Base-by-base conservation (phyloP, 1,140 invertebrate genomes). In the Drosophila sproati region DNA sequence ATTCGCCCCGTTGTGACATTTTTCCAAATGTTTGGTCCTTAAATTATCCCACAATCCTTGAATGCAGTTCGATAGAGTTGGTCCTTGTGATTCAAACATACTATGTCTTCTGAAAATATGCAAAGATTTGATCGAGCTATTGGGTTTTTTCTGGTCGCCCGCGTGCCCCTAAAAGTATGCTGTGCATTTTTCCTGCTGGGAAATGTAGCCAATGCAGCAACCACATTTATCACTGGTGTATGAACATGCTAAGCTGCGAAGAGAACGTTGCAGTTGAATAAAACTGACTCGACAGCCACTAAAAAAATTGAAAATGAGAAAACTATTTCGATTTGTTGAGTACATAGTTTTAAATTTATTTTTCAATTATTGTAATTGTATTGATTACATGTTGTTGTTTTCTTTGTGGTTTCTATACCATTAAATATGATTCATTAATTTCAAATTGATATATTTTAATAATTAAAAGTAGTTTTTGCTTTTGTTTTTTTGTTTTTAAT, bases 401-500 rank as follows among this genome's bases (percentile, higher is more conserved):
- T 66, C 20, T 70, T 68, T 56, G 54, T 73, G 86, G 77, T 67
- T 71, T 73, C 80, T 82, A 77, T 77, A 80, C 81, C 89, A 77
- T 80, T 78, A 71, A 60, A 82, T 86, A 86, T 90, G 81, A 51
- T 67, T 90, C 73, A 77, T 86, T 77, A 90, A 86, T 86, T 82
- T 82, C 80, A 85, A 82, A 90, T 85, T 90, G 79, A 90, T 90
- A 89, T 89, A 83, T 78, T 63, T 69, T 68, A 66, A 78, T 77
- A 90, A 73, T 90, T 86, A 90, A 73, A 82, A 48, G 55, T 87
- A 79, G 43, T 50, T 69, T 79, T 66, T 69, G 62, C 54, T 68
- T 60, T 43, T 70, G 31, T 68, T 82, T 69, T 12, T 52, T 64
- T 37, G 77, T 62, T 82, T 78, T 63, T 34, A 75, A 62, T 71